These are phyloP conservation scores for Psephotus haematonotus DNA, from an alignment of 2,113 vertebrate genomes.

Conservation along the genomic window DNA sequence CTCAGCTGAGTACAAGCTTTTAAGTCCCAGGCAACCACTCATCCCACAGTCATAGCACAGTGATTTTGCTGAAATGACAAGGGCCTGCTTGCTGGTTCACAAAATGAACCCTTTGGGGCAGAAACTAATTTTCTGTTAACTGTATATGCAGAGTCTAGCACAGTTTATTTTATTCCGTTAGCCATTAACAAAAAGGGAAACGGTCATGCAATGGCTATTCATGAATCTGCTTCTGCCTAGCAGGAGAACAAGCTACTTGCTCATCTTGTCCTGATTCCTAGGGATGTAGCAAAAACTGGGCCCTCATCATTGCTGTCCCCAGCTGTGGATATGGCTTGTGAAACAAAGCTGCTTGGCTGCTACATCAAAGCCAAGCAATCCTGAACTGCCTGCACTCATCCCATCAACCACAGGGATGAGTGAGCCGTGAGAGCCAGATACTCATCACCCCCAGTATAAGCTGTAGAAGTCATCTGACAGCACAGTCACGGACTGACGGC, in stretches of 20 bases:
- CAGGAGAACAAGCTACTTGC: not conserved
- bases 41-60: rapidly evolving
- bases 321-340: not conserved
- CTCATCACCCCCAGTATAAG: rapidly evolving
- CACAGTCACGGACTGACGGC: not conserved
- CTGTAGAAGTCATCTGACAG: not conserved
- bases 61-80: not conserved
- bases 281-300: not conserved
- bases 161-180: not conserved
- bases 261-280: not conserved
- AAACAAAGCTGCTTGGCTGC: no score
- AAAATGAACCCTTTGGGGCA: not conserved
- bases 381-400: rapidly evolving
- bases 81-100: not conserved
- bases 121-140: not conserved
- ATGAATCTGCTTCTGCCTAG: not conserved
- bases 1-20: not conserved
- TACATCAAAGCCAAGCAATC: rapidly evolving
- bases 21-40: not conserved
- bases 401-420: not conserved
- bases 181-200: not conserved
- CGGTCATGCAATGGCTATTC: not conserved
- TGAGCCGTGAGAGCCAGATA: rapidly evolving
- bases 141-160: not conserved
- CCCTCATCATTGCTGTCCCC: not conserved